Evolutionary conservation across 92 coral and sea anemone genomes (phyloP), one percentile per base, ranked within the genome.

Genomic region (Phenganax marumi): DNA sequence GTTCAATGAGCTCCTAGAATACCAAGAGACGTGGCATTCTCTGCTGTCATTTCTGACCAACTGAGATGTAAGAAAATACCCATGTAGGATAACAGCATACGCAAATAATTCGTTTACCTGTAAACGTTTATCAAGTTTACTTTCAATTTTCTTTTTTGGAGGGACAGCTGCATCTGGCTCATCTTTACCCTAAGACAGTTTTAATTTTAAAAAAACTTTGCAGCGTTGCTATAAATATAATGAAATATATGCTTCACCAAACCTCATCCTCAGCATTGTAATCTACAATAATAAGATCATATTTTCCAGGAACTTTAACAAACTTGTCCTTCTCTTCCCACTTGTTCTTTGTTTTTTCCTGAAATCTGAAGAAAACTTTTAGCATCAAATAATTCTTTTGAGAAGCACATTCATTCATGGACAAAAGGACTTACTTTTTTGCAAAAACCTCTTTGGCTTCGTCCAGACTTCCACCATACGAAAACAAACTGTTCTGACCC

Each of bases 231-330:
- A 7, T 7, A 61, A 14, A 24, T 39, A 70, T 70, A 50, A 7
- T 6, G n/a, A 17, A 17, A 50, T 14, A 24, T 49, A 23, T 48
- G 55, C 16, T n/a, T 70, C 76, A 50, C 54, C 63, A 56, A 56
- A 56, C 26, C 26, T 24, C 92, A 14, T 84, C 68, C n/a, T 85
- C 88, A 8, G 95, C 95, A 82, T 93, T 91, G 87, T 95, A 95
- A 85, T 95, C 98, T 93, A 95, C 93, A 54, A 90, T 90, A 9
- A 95, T 79, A 16, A 92, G 79, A 74, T 95, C 98, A 83, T 95
- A 95, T 74, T 87, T 92, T 50, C 98, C 98, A 18, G 88, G 91
- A 23, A 95, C 97, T 78, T 95, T 95, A 18, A 26, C 65, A 85
- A 95, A 95, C 60, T 68, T 49, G 16, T 85, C 87, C 17, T 92